Evolutionary conservation across 2,113 vertebrate species (phyloP).

Genomic region (Lasiurus borealis): DNA sequence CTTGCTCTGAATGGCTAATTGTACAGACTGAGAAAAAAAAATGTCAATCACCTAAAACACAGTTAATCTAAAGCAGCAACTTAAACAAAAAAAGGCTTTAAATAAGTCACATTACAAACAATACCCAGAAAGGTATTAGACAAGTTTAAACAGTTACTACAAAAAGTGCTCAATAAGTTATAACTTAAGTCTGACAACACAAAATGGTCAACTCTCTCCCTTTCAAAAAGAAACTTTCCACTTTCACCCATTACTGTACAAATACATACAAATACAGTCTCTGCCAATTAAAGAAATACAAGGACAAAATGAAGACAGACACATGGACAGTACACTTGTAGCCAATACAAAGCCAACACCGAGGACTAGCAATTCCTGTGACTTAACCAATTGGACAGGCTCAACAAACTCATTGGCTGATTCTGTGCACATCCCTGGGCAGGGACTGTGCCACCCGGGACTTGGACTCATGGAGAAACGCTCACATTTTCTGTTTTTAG

Average conservation of each 20-base stretch:
- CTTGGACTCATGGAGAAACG: not conserved
- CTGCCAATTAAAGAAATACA: constrained; percentile 80
- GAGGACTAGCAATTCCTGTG: constrained; percentile 64
- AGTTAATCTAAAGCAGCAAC: constrained; percentile 88
- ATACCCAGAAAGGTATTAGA: constrained; percentile 90
- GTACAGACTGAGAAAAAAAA: constrained; percentile 85
- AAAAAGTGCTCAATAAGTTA: constrained; percentile 96
- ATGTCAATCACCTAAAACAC: constrained; percentile 82
- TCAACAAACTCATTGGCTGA: constrained; percentile 71
- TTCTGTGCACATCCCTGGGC: not conserved
- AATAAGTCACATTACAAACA: constrained; percentile 93
- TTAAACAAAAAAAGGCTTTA: constrained; percentile 84
- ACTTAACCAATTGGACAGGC: constrained; percentile 49
- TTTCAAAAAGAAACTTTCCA: constrained; percentile 80
- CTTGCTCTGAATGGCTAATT: constrained; percentile 87
- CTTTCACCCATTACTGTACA: constrained; percentile 80
- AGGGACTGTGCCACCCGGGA: not conserved
- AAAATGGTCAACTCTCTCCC: constrained; percentile 81
- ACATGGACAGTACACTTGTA: constrained; percentile 75
- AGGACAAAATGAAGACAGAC: constrained; percentile 48
- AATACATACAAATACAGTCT: constrained; percentile 79
- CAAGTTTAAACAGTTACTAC: constrained; percentile 86
- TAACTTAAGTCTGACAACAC: constrained; percentile 87
- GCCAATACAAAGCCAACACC: constrained; percentile 85
- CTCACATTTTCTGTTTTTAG: not conserved